A percentile compares a stretch with the other conserved stretches of the same genome.
Evolutionary conservation across 2,888 invertebrate species (phyloP).

Genomic region (Cheilosia pagana): DNA sequence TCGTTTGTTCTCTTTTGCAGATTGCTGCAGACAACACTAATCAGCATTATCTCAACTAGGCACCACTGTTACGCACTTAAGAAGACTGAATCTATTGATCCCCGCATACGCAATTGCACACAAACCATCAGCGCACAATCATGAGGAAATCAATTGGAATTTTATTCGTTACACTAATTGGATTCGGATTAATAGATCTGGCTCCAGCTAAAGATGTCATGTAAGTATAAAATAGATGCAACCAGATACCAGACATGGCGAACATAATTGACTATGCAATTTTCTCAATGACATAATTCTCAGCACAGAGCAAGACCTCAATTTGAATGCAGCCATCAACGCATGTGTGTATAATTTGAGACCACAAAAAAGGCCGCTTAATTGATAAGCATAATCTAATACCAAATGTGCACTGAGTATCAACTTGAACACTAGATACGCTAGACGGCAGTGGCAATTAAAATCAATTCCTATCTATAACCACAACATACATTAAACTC

Average conservation of each 20-base stretch:
- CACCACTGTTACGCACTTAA: constrained; percentile 36
- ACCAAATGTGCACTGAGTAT: constrained; percentile 12
- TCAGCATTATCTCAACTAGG: constrained; percentile 45
- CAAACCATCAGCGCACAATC: constrained; percentile 44
- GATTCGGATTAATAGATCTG: constrained; percentile 77
- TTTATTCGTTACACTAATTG: constrained; percentile 80
- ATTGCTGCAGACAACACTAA: constrained; percentile 49
- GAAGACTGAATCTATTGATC: constrained; percentile 66
- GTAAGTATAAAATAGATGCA: constrained; percentile 78
- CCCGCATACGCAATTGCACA: constrained; percentile 28
- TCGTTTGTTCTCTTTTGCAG: constrained; percentile 38
- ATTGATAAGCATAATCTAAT: constrained; percentile 52
- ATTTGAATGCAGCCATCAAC: constrained; percentile 21
- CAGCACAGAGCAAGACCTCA: constrained; percentile 22
- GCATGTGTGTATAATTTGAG: background rate
- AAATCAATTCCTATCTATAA: constrained; percentile 42
- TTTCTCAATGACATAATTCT: constrained; percentile 51
- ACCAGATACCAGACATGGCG: constrained; percentile 1
- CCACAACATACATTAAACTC: constrained; percentile 6
- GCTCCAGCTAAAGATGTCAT: constrained; percentile 78
- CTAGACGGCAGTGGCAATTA: constrained; percentile 32
- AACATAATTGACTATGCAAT: constrained; percentile 8
- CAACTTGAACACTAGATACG: constrained; percentile 25
- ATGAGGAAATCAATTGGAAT: constrained; percentile 79
- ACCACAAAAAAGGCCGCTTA: constrained; percentile 4